Evolutionary conservation across 2,797 vertebrate species (phyloP).

Genomic region (Sebastes trivittatus): DNA sequence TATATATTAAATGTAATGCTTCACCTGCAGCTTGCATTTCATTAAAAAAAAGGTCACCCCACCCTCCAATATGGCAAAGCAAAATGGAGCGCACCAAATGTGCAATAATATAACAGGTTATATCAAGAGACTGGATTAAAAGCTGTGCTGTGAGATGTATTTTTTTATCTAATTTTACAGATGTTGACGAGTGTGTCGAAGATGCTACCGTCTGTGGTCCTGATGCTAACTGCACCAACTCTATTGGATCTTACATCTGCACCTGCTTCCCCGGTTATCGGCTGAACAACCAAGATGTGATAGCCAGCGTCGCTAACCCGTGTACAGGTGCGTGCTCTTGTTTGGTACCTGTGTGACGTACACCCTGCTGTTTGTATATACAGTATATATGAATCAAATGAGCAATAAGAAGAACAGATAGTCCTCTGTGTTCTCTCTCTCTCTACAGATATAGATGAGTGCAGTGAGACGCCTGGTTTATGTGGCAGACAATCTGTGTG

Average conservation of each 20-base stretch:
- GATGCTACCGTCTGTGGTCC: conserved; percentile 56
- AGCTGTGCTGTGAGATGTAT: background rate
- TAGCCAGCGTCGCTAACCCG: conserved; percentile 49
- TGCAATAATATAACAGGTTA: background rate
- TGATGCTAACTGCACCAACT: conserved; percentile 60
- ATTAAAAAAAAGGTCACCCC: background rate
- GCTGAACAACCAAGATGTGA: background rate
- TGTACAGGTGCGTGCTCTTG: conserved; percentile 50
- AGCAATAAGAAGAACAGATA: background rate
- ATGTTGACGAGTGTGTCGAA: conserved; percentile 56
- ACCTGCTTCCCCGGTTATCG: conserved; percentile 48
- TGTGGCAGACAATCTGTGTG: conserved; percentile 66
- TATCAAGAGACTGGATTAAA: background rate
- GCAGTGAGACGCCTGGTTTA: conserved; percentile 40
- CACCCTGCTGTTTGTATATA: background rate
- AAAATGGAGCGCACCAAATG: background rate
- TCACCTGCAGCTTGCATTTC: background rate
- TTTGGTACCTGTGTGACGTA: background rate
- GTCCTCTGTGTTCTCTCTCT: background rate
- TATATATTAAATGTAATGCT: background rate
- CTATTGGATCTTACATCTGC: conserved; percentile 57
- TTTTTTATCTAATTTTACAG: background rate
- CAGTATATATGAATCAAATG: too few species aligned
- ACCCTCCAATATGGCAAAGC: background rate
- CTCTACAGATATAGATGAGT: conserved; percentile 73